Percentiles rank a stretch among this genome's conserved stretches.
phyloP scores from a whole-genome alignment of 2,888 invertebrate species.

The Hydroisotoma schaefferi region DNA sequence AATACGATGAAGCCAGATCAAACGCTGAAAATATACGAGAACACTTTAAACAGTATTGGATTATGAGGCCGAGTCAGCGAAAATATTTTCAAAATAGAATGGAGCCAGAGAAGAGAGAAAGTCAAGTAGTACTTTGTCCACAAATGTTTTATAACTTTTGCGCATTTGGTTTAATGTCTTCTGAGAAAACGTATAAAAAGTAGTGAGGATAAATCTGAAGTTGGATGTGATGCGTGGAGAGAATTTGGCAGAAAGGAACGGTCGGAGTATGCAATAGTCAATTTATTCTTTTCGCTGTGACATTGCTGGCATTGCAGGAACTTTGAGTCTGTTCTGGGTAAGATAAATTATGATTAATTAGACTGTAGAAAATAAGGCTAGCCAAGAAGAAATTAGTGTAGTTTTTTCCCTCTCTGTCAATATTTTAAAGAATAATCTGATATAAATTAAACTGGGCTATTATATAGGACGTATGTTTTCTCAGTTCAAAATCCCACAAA shows the following conservation, averaged over 20 bases:
- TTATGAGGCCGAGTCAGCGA: conserved; percentile 15
- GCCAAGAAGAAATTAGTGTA: conserved; percentile 1
- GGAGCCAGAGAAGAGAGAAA: background rate
- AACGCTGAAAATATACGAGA: background rate
- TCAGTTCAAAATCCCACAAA: too few species aligned
- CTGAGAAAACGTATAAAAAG: too few species aligned
- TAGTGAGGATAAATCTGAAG: conserved; percentile 14
- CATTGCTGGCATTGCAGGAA: too few species aligned
- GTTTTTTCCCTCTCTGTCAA: background rate
- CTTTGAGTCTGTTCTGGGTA: too few species aligned
- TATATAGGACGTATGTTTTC: too few species aligned
- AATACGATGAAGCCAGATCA: too few species aligned
- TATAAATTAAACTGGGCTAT: too few species aligned
- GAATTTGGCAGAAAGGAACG: conserved; percentile 14
- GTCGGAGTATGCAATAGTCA: background rate
- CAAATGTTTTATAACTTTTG: conserved; percentile 11
- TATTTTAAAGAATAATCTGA: too few species aligned
- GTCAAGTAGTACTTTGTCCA: conserved; percentile 4
- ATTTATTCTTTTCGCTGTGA: too few species aligned
- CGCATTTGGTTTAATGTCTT: conserved; percentile 7
- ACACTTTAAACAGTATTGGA: background rate
- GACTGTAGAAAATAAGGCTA: too few species aligned
- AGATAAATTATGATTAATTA: too few species aligned
- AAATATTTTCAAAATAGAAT: conserved; percentile 9
- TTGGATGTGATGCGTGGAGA: conserved; percentile 9